Conservation (phyloP, 2,797 vertebrate species). For the Molossus alvarezi region DNA sequence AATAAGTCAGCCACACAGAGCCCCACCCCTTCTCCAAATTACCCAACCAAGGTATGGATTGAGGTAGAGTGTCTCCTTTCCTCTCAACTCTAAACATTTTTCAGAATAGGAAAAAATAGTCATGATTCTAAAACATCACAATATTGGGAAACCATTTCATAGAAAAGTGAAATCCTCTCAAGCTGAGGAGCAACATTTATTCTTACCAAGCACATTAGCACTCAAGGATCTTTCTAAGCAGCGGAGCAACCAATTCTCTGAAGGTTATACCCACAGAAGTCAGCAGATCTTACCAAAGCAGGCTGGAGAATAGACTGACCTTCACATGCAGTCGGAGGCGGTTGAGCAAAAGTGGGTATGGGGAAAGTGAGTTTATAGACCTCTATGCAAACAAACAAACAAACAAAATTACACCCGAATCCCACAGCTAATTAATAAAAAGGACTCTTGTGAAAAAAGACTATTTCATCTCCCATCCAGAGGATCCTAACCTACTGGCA, state of each 20-base stretch:
- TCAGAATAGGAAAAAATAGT: not conserved
- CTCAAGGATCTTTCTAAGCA: conserved; percentile 7
- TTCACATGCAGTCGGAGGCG: not conserved
- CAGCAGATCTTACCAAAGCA: not conserved
- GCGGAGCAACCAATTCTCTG: not conserved
- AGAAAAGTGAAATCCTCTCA: not conserved
- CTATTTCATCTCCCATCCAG: not conserved
- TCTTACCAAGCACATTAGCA: conserved; percentile 1
- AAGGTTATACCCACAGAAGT: not conserved
- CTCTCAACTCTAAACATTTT: not conserved
- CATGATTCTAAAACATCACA: not conserved
- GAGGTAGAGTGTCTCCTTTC: not conserved
- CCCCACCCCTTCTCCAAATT: not conserved
- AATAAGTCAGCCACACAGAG: not conserved
- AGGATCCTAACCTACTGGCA: not conserved
- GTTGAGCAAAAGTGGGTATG: not conserved
- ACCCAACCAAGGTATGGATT: not conserved
- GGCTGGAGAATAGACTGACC: not conserved
- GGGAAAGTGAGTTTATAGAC: not conserved
- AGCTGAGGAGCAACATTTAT: not conserved
- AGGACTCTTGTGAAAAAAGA: conserved; percentile 23
- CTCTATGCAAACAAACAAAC: not conserved
- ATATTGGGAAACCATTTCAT: not conserved
- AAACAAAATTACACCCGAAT: not conserved
- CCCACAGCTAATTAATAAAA: conserved; percentile 29